Evolutionary conservation across 2,888 invertebrate genomes (phyloP).

Genomic region (Nemapogon koenigi): DNA sequence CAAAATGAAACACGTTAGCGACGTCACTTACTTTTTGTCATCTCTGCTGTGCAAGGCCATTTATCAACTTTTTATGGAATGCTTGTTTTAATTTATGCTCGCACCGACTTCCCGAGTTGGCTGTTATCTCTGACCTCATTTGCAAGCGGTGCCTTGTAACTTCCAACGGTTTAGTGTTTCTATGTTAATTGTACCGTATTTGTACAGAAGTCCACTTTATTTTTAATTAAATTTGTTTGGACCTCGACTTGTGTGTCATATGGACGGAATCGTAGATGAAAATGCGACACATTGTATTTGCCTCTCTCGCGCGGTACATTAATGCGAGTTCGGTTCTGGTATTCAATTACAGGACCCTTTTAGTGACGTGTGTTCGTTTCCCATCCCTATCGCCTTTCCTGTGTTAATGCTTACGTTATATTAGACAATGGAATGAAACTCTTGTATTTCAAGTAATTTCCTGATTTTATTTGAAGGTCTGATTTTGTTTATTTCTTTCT

Average conservation of each 20-base stretch:
- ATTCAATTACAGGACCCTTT: constrained; percentile 9
- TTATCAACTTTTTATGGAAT: constrained; percentile 62
- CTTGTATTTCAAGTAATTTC: no score
- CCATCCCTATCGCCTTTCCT: constrained; percentile 4
- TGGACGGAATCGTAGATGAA: background rate
- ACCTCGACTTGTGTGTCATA: background rate
- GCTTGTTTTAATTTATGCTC: constrained; percentile 62
- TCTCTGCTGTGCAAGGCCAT: constrained; percentile 51
- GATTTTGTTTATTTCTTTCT: background rate
- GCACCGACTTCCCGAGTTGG: constrained; percentile 46
- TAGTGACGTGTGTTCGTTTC: constrained; percentile 1
- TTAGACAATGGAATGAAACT: background rate
- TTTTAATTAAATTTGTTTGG: background rate
- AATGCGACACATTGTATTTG: background rate
- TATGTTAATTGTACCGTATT: constrained; percentile 2
- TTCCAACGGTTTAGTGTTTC: constrained; percentile 6
- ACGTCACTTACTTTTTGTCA: constrained; percentile 50
- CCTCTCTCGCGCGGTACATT: background rate
- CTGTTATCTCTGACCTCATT: constrained; percentile 55
- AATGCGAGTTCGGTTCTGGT: constrained; percentile 1
- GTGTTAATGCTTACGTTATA: background rate
- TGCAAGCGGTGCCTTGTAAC: constrained; percentile 41
- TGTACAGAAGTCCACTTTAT: background rate
- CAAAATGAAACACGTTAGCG: constrained; percentile 59
- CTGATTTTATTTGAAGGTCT: no score